Evolutionary conservation across 2,888 invertebrate species (phyloP), one percentile per base, ranked within the genome.

Genomic region (Pemphredon lugubris): DNA sequence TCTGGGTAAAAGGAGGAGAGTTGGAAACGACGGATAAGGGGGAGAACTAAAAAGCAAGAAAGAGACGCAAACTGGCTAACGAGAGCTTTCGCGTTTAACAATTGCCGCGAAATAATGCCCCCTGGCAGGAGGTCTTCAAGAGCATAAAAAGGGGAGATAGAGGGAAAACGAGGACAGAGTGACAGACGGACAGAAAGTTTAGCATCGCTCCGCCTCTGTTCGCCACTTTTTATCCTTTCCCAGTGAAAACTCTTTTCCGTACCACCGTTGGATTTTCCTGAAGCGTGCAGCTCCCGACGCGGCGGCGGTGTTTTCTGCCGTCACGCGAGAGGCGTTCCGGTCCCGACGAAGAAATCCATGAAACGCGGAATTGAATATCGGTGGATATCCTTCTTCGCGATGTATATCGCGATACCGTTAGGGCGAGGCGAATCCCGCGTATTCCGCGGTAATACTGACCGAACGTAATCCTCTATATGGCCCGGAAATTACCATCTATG

Each of bases 401-500:
- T n/a, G 5, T 5, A 14, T 39, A 2, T n/a, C 39, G 39, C n/a
- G n/a, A 11, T 14, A 39, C 5, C 5, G 7, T 5, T 5, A 26
- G 7, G 7, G 26, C 26, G 26, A 5, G 4, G 26, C 26, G 26
- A 26, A 5, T 26, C 26, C 26, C 4, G 26, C 26, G 26, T n/a
- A n/a, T n/a, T n/a, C n/a, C n/a, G 26, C 26, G 57, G 21, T 57
- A 42, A 26, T 34, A 58, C 44, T 50, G 58, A 51, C 58, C 58
- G 42, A 13, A 48, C 58, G 40, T 20, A 58, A 39, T 50, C 37
- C 30, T 44, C 51, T 44, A 42, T 60, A 55, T 45, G 48, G 54
- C 21, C 32, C 55, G 63, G 45, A 59, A 72, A 68, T 72, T 68
- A 67, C 59, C 54, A 63, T 72, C 69, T 64, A 69, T 69, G 69